Conservation (phyloP, 2,797 vertebrate species). For the Cirrhinus molitorella region DNA sequence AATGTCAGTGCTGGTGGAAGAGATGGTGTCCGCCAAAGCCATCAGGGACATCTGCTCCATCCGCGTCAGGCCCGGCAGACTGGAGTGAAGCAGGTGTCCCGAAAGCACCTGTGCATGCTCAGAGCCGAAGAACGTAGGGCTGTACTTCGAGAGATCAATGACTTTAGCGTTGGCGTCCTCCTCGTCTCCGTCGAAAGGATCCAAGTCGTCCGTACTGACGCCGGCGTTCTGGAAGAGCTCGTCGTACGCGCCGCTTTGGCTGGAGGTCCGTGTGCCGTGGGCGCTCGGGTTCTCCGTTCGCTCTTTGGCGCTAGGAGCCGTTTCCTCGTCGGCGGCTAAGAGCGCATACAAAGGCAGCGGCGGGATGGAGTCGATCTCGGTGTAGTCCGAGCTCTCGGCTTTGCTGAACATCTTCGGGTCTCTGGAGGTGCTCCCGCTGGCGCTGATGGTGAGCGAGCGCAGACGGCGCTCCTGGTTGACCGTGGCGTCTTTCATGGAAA, state of each 20-base stretch:
- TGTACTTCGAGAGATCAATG: slow-evolving; percentile 94
- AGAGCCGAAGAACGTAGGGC: slow-evolving; percentile 92
- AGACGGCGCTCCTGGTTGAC: slow-evolving; percentile 84
- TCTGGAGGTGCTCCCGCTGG: slow-evolving; percentile 91
- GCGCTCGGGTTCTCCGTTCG: slow-evolving; percentile 79
- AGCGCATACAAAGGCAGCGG: slow-evolving; percentile 94
- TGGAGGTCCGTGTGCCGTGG: slow-evolving; percentile 80
- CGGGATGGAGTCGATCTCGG: slow-evolving; percentile 95
- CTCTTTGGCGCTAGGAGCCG: slow-evolving; percentile 78
- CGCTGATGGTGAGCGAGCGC: slow-evolving; percentile 92
- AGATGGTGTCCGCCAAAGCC: slow-evolving; percentile 96
- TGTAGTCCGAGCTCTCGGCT: slow-evolving; percentile 87
- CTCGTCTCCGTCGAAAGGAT: slow-evolving; percentile 81
- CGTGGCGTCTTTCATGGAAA: slow-evolving; percentile 84
- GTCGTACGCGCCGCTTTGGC: slow-evolving; percentile 85
- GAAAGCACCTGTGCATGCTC: slow-evolving; percentile 96
- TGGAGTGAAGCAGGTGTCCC: slow-evolving; percentile 93
- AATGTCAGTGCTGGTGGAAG: slow-evolving; percentile 95
- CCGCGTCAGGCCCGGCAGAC: slow-evolving; percentile 93
- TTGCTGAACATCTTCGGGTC: slow-evolving; percentile 91
- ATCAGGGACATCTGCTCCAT: slow-evolving; percentile 99
- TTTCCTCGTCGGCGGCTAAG: slow-evolving; percentile 92
- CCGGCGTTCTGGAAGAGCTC: slow-evolving; percentile 88
- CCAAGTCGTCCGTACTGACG: slow-evolving; percentile 67
- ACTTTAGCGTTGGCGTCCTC: slow-evolving; percentile 84